Conservation (phyloP, 1,140 invertebrate species). For the Oreohelix idahoensis region DNA sequence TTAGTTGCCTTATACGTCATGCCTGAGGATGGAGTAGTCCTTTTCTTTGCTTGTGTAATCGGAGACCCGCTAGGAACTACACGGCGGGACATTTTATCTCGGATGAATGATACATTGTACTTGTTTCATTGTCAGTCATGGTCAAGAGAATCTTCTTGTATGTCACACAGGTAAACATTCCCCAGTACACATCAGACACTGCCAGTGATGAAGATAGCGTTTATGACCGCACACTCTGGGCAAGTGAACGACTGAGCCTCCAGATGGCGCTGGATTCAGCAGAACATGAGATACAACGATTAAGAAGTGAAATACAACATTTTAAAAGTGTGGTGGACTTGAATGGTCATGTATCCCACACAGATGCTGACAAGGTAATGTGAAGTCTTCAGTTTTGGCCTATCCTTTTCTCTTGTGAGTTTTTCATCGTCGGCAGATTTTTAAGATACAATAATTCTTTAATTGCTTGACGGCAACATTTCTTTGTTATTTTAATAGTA, state of each 20-base stretch:
- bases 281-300: constrained; percentile 61
- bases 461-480: no score
- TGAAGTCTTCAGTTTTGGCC: neutral
- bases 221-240: constrained; percentile 67
- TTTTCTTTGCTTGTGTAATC: no score
- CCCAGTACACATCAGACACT: constrained; percentile 43
- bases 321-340: constrained; percentile 44
- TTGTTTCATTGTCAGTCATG: no score
- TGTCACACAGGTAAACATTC: constrained; percentile 26
- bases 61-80: no score
- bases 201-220: constrained; percentile 42
- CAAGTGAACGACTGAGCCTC: constrained; percentile 66
- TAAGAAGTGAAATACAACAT: constrained; percentile 59
- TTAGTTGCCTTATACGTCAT: no score
- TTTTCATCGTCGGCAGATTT: neutral
- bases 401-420: neutral
- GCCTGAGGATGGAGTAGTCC: no score
- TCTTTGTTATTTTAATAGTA: no score
- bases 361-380: constrained; percentile 58
- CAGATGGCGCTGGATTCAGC: constrained; percentile 65
- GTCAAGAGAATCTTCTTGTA: no score
- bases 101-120: no score
- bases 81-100: no score
- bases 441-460: neutral
- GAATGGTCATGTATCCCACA: constrained; percentile 45